These are phyloP conservation scores for Pseudorasbora parva DNA, from an alignment of 2,113 vertebrate genomes.

Conservation along the genomic window DNA sequence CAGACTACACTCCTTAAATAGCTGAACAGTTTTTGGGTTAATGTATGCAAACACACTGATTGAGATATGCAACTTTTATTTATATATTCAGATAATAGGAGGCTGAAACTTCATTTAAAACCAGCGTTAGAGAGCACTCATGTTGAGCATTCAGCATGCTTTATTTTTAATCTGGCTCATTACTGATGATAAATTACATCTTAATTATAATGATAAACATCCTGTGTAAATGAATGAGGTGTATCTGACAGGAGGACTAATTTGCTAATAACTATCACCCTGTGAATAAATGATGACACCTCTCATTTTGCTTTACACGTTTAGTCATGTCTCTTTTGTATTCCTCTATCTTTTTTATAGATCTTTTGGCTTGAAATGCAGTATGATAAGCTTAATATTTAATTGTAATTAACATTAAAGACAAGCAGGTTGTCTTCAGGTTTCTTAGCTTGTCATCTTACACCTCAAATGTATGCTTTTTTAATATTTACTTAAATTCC, in stretches of 20 bases:
- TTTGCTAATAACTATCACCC: conserved; percentile 71
- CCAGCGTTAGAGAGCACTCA: conserved; percentile 61
- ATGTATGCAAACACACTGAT: conserved; percentile 5
- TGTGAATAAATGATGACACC: conserved; percentile 73
- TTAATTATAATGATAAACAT: conserved; percentile 75
- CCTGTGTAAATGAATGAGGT: conserved; percentile 72
- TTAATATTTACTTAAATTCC: too few species aligned
- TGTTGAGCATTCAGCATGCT: conserved; percentile 66
- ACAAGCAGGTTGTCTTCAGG: background rate
- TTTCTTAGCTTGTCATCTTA: background rate
- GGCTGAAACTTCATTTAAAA: conserved; percentile 26
- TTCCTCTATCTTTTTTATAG: conserved; percentile 35
- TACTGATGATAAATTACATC: conserved; percentile 75
- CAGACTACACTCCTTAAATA: background rate
- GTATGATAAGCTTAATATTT: background rate
- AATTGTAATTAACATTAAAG: background rate
- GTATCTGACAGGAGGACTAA: conserved; percentile 74
- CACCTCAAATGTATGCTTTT: background rate
- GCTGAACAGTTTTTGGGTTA: background rate
- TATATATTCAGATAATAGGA: conserved; percentile 42
- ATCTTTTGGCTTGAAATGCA: background rate
- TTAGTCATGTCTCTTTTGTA: conserved; percentile 61
- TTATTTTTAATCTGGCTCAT: conserved; percentile 72
- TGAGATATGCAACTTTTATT: conserved; percentile 16
- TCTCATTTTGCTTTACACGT: conserved; percentile 69